Evolutionary conservation across 2,888 invertebrate genomes (phyloP).

Genomic region (Mythimna loreyi): DNA sequence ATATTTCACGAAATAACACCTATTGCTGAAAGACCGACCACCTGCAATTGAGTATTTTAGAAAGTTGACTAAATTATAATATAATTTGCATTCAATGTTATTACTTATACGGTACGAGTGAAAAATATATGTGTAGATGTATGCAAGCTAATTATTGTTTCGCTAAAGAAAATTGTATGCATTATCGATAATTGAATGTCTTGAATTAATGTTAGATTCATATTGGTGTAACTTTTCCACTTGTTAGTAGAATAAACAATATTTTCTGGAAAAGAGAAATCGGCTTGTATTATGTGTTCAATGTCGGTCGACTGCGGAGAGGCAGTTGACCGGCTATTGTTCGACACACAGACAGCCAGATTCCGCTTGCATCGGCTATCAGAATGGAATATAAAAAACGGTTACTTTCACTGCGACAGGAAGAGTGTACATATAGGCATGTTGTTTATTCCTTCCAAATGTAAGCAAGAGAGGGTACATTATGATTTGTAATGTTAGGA

Average conservation of each 20-base stretch:
- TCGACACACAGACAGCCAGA: constrained; percentile 70
- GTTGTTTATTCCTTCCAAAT: constrained; percentile 87
- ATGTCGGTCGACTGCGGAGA: constrained; percentile 49
- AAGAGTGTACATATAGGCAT: constrained; percentile 84
- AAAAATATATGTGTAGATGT: constrained; percentile 67
- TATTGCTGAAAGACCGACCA: constrained; percentile 65
- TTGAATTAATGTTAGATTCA: constrained; percentile 72
- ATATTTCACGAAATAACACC: constrained; percentile 63
- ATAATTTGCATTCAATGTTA: constrained; percentile 62
- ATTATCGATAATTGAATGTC: constrained; percentile 71
- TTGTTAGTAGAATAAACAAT: constrained; percentile 64
- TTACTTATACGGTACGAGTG: constrained; percentile 64
- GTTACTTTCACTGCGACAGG: constrained; percentile 81
- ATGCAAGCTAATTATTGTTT: constrained; percentile 63
- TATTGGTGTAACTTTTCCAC: constrained; percentile 72
- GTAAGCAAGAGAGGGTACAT: constrained; percentile 83
- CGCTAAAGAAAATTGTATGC: constrained; percentile 64
- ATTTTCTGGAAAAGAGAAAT: constrained; percentile 66
- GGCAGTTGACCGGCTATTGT: constrained; percentile 53
- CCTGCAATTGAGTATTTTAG: constrained; percentile 60
- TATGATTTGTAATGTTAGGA: constrained; percentile 84
- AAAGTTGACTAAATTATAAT: constrained; percentile 58
- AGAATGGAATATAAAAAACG: constrained; percentile 72
- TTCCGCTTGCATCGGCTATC: constrained; percentile 76
- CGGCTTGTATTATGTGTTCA: constrained; percentile 65